Evolutionary conservation across 2,113 vertebrate species (phyloP).

Genomic region (Sylvia atricapilla): DNA sequence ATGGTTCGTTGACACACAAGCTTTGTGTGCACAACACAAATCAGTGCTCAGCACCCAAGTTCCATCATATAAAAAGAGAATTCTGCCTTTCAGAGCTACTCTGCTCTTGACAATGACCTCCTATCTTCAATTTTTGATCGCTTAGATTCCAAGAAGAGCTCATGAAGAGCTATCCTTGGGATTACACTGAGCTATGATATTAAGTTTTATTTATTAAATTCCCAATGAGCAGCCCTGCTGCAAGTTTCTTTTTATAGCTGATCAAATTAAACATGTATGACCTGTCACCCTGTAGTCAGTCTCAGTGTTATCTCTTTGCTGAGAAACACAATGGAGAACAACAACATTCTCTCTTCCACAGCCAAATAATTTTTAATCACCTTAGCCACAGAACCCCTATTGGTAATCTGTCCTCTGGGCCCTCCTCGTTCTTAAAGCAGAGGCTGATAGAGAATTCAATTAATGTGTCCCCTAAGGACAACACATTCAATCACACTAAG

Average conservation of each 20-base stretch:
- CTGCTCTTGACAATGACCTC: background rate
- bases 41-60: background rate
- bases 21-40: background rate
- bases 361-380: slow-evolving; percentile 52
- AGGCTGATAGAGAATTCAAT: slow-evolving; percentile 58
- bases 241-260: background rate
- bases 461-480: slow-evolving; percentile 24
- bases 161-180: background rate
- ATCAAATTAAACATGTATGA: background rate
- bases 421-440: background rate
- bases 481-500: background rate
- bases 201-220: slow-evolving; percentile 27
- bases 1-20: accelerated
- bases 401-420: slow-evolving; percentile 20
- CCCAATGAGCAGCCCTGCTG: background rate
- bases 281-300: background rate
- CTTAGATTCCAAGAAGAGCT: background rate
- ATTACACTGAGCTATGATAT: background rate
- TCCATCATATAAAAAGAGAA: background rate
- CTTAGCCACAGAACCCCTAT: background rate
- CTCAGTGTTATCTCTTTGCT: background rate
- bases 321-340: background rate
- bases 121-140: background rate
- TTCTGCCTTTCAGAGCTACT: background rate
- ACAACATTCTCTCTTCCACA: background rate